Conservation (phyloP, 2,888 invertebrate genomes). For the Argyresthia albistria region DNA sequence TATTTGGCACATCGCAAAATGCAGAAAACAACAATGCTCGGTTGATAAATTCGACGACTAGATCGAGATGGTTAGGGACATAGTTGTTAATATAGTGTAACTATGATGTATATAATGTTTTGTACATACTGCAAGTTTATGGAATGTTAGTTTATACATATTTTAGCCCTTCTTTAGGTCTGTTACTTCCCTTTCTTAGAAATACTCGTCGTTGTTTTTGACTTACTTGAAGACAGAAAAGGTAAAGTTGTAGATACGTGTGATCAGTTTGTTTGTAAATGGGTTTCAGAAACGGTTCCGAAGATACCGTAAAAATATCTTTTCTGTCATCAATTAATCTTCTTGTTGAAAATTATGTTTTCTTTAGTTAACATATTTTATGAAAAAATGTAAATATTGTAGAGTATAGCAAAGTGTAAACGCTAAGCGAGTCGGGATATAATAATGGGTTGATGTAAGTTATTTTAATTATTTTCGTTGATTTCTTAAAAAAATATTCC, state of each 20-base stretch:
- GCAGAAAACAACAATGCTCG: too few relatives aligned
- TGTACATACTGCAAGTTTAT: conserved; percentile 51
- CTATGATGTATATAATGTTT: conserved; percentile 51
- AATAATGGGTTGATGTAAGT: conserved; percentile 32
- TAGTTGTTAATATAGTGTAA: conserved; percentile 14
- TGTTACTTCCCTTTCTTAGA: conserved; percentile 5
- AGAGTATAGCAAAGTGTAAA: conserved; percentile 26
- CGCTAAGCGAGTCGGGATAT: conserved; percentile 44
- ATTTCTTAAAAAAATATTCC: conserved; percentile 63
- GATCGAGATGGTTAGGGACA: conserved; percentile 3
- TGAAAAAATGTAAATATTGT: conserved; percentile 7
- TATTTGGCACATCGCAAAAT: neutral
- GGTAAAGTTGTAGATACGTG: neutral
- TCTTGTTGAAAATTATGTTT: neutral
- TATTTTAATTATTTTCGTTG: conserved; percentile 36
- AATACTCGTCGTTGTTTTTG: conserved; percentile 4
- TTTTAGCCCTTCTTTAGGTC: neutral
- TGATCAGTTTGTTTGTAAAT: too few relatives aligned
- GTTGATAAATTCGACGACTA: too few relatives aligned
- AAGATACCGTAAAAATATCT: neutral
- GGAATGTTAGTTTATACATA: conserved; percentile 4
- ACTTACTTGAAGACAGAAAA: neutral
- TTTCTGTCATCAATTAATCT: neutral
- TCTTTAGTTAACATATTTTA: neutral
- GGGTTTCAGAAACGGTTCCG: too few relatives aligned